Evolutionary conservation across 2,113 vertebrate species (phyloP).

Genomic region (Grammomys dolichurus): DNA sequence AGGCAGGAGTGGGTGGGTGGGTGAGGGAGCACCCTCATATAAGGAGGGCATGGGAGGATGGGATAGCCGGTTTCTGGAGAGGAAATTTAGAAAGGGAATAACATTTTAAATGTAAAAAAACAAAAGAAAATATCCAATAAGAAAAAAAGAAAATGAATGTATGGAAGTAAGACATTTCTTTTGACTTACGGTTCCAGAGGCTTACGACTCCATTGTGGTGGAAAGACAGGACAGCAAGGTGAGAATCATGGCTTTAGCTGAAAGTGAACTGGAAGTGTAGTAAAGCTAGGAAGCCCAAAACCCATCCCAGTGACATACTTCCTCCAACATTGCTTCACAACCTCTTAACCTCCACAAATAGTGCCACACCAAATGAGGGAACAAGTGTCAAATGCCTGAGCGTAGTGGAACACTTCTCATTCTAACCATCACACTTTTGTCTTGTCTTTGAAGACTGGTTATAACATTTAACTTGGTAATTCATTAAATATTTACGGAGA

Average conservation of each 20-base stretch:
- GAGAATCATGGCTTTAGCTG: not conserved
- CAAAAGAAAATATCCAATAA: too few relatives aligned
- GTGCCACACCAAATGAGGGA: not conserved
- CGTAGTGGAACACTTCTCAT: not conserved
- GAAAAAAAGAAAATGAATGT: not conserved
- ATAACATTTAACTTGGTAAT: slow-evolving; percentile 60
- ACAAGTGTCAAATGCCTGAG: not conserved
- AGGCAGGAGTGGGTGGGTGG: too few relatives aligned
- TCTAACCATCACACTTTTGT: not conserved
- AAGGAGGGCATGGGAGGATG: too few relatives aligned
- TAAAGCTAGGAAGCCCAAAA: not conserved
- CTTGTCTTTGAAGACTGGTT: slow-evolving; percentile 36
- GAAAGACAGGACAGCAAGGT: too few relatives aligned
- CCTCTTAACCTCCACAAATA: not conserved
- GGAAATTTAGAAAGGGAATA: too few relatives aligned
- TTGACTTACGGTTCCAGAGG: not conserved
- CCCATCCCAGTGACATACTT: not conserved
- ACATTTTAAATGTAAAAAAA: too few relatives aligned
- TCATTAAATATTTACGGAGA: not conserved
- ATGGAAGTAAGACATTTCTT: not conserved
- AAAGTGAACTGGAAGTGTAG: not conserved
- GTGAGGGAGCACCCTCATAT: too few relatives aligned
- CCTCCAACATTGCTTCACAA: not conserved
- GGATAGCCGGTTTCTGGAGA: too few relatives aligned
- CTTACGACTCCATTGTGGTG: not conserved